Conservation (phyloP, 2,888 invertebrate species). For the Temnothorax rugatulus region DNA sequence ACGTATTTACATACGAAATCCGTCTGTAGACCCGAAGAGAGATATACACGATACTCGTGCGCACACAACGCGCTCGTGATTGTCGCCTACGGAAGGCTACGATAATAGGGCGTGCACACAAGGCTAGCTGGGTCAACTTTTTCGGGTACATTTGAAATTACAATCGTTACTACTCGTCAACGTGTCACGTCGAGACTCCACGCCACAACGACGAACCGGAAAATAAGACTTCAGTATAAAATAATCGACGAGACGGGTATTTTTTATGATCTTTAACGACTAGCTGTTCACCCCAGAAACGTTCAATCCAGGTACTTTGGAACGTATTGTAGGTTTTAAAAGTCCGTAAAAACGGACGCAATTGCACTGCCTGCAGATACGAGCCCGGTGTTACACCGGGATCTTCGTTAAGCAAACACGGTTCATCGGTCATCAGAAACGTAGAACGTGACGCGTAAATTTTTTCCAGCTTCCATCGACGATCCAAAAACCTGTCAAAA, state of each 20-base stretch:
- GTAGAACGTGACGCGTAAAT: slow-evolving; percentile 18
- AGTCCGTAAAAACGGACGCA: neutral
- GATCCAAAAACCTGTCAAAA: slow-evolving; percentile 14
- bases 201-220: neutral
- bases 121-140: neutral
- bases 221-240: slow-evolving; percentile 2
- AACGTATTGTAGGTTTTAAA: neutral
- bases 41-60: neutral
- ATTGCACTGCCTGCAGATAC: neutral
- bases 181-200: neutral
- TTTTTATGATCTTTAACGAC: neutral
- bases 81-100: slow-evolving; percentile 1
- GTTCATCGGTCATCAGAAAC: slow-evolving; percentile 34
- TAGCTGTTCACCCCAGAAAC: neutral
- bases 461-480: neutral
- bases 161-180: slow-evolving; percentile 38
- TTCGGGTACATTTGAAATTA: slow-evolving; percentile 45
- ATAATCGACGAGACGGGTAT: neutral
- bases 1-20: slow-evolving; percentile 59
- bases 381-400: neutral
- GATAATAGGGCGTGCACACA: slow-evolving; percentile 35
- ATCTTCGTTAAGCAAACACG: slow-evolving; percentile 38
- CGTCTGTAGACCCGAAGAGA: slow-evolving; percentile 5
- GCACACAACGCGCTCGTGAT: slow-evolving; percentile 6
- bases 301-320: neutral